These are phyloP conservation scores for Cryptus viduatorius DNA, from an alignment of 2,888 invertebrate genomes.

Conservation along the genomic window DNA sequence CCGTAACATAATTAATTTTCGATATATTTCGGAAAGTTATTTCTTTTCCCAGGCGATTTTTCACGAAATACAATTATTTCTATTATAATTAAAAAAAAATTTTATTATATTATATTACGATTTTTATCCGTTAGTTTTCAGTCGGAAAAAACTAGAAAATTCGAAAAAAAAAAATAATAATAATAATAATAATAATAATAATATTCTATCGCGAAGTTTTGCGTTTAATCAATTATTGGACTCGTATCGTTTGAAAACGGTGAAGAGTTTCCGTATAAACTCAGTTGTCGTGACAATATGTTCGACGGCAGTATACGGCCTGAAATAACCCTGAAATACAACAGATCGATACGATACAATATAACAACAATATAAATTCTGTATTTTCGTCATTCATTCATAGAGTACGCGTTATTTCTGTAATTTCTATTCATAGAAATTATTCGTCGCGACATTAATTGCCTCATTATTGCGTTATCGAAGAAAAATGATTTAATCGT, in stretches of 20 bases:
- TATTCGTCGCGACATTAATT: neutral
- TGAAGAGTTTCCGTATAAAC: neutral
- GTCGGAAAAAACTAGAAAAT: no score
- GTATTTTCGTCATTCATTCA: neutral
- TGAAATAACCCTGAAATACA: neutral
- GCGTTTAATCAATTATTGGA: neutral
- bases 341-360: neutral
- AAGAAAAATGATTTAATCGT: neutral
- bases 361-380: neutral
- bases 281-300: neutral
- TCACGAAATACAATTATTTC: no score
- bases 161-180: no score
- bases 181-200: no score
- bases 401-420: neutral
- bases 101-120: no score
- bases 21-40: no score
- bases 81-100: no score
- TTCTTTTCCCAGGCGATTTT: no score
- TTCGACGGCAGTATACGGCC: neutral
- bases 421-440: neutral
- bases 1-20: no score
- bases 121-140: no score
- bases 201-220: neutral
- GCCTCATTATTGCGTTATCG: neutral
- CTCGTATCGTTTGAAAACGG: neutral